These are phyloP conservation scores for Potamarius usumacintae DNA, from an alignment of 2,113 vertebrate species.

Conservation along the genomic window DNA sequence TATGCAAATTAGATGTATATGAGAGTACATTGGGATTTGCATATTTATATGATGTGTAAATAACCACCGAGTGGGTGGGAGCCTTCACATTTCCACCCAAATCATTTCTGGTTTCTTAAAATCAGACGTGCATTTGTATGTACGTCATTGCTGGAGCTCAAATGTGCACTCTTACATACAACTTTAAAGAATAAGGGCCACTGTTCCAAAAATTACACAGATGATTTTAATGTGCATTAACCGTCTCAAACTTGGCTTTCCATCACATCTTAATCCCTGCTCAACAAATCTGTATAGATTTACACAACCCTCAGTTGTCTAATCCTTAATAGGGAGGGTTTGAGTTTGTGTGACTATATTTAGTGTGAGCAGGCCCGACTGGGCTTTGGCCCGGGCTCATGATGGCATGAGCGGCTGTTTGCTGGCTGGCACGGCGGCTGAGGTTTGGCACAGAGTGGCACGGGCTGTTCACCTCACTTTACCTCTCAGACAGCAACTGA, in stretches of 20 bases:
- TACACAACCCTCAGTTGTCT: background rate
- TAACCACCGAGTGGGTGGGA: background rate
- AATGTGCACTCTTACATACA: too few relatives aligned
- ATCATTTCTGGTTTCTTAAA: background rate
- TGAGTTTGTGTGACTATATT: slow-evolving; percentile 42
- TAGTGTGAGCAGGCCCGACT: slow-evolving; percentile 26
- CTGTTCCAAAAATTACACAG: background rate
- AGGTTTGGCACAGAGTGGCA: slow-evolving; percentile 9
- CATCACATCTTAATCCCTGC: slow-evolving; percentile 4
- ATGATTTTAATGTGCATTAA: slow-evolving; percentile 16
- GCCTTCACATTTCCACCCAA: background rate
- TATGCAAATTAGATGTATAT: background rate
- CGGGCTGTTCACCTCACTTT: slow-evolving; percentile 45
- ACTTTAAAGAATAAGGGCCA: background rate
- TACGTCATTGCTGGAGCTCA: background rate
- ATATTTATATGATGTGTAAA: background rate
- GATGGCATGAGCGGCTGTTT: slow-evolving; percentile 39
- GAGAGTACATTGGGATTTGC: background rate
- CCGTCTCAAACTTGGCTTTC: slow-evolving; percentile 9
- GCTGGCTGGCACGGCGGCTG: slow-evolving; percentile 12
- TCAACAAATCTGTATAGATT: slow-evolving; percentile 15
- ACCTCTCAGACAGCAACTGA: slow-evolving; percentile 24
- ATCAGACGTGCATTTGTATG: background rate
- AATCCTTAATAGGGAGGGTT: slow-evolving; percentile 26
- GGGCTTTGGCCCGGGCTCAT: slow-evolving; percentile 7